Conservation (phyloP, 1,140 invertebrate species). For the Drosophila sp. region DNA sequence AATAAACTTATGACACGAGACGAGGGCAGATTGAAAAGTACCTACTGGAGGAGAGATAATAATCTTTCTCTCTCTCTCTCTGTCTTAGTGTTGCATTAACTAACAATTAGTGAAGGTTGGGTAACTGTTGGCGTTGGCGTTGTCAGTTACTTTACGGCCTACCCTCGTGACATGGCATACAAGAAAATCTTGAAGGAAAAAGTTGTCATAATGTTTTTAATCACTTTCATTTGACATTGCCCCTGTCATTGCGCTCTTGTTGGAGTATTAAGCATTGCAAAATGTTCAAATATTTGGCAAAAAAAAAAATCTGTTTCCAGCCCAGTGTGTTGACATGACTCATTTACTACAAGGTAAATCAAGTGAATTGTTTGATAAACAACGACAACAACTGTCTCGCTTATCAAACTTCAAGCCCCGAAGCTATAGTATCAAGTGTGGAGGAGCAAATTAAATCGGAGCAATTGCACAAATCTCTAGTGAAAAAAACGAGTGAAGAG, state of each 20-base stretch:
- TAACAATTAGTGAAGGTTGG: too few relatives aligned
- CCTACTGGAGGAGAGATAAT: too few relatives aligned
- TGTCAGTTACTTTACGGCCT: background rate
- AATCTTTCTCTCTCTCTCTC: too few relatives aligned
- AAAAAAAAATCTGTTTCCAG: conserved; percentile 4
- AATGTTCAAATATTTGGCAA: conserved; percentile 39
- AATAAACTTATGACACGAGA: conserved; percentile 8
- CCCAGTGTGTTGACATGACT: conserved; percentile 33
- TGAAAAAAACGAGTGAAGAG: background rate
- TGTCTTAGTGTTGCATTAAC: too few relatives aligned
- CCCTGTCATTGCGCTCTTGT: background rate
- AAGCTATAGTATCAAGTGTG: background rate
- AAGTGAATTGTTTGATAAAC: conserved; percentile 4
- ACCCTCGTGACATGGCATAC: conserved; percentile 19
- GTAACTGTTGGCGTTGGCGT: too few relatives aligned
- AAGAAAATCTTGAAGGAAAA: conserved; percentile 23
- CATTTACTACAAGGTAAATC: conserved; percentile 27
- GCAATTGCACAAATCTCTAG: background rate
- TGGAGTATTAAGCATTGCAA: conserved; percentile 27
- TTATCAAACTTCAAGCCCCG: background rate
- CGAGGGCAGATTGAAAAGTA: background rate
- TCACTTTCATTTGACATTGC: conserved; percentile 52
- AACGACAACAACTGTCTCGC: background rate
- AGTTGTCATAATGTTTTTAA: conserved; percentile 29
- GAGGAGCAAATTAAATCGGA: background rate